These are phyloP conservation scores for Microcaecilia unicolor DNA, from an alignment of 2,797 vertebrate genomes.

Conservation along the genomic window DNA sequence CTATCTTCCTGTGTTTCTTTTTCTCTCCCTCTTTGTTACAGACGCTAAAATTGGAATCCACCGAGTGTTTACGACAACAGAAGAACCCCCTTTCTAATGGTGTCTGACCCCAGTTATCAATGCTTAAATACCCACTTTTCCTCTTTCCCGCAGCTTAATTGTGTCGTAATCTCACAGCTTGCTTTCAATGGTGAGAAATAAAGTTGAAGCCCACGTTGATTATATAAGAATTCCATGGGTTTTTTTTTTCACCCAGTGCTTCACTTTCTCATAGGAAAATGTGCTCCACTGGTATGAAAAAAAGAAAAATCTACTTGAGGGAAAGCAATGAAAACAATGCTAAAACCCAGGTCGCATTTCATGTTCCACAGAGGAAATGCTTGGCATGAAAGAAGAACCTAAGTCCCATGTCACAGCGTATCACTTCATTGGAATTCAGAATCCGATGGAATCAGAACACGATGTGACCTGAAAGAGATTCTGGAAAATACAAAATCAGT, in stretches of 20 bases:
- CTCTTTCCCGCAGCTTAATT: constrained; percentile 77
- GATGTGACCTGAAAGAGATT: constrained; percentile 12
- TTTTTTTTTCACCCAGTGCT: constrained; percentile 13
- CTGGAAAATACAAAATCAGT: constrained; percentile 22
- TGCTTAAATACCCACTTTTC: constrained; percentile 67
- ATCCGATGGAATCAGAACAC: constrained; percentile 27
- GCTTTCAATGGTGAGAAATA: constrained; percentile 87
- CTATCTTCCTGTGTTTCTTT: constrained; percentile 62
- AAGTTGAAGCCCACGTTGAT: too few species aligned
- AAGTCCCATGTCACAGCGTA: constrained; percentile 48
- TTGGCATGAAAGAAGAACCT: constrained; percentile 27
- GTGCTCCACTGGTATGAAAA: constrained; percentile 30
- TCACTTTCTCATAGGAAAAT: constrained; percentile 65
- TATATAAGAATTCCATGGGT: constrained; percentile 14
- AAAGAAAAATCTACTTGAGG: constrained; percentile 30
- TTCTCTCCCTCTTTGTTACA: too few species aligned
- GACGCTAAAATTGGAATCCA: constrained; percentile 62
- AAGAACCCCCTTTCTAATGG: constrained; percentile 45
- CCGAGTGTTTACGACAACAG: constrained; percentile 40
- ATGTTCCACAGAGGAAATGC: constrained; percentile 29
- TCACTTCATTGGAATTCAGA: constrained; percentile 49
- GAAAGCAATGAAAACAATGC: constrained; percentile 26
- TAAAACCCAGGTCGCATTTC: constrained; percentile 18
- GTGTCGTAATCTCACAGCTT: constrained; percentile 70
- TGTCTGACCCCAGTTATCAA: constrained; percentile 84